A percentile compares a stretch with the other conserved stretches of the same genome.
These are phyloP conservation scores for Cygnus olor DNA, from an alignment of 2,797 vertebrate species.

Conservation along the genomic window DNA sequence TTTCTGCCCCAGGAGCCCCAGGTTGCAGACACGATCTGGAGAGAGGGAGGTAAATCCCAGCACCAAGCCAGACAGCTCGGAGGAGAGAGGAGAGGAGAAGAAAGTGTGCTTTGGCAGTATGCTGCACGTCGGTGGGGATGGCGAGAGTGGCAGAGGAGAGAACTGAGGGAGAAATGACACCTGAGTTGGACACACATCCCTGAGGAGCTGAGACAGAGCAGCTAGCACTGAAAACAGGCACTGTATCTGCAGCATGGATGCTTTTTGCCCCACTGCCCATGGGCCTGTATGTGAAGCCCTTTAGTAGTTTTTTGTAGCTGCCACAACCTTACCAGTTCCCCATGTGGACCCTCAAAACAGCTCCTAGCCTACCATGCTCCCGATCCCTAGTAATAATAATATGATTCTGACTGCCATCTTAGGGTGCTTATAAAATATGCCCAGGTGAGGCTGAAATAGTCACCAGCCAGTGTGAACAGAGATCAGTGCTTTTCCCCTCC, in stretches of 20 bases:
- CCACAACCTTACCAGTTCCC: background rate
- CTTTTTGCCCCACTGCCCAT: background rate
- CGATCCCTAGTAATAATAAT: no score
- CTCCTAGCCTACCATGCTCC: background rate
- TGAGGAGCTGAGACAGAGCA: background rate
- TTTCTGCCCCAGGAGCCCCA: background rate
- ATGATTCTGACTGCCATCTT: background rate
- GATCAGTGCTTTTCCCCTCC: background rate
- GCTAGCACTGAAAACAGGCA: background rate
- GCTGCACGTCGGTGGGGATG: background rate
- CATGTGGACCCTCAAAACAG: background rate
- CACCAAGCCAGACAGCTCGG: background rate
- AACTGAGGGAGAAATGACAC: background rate
- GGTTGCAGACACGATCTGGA: background rate
- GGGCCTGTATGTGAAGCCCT: background rate
- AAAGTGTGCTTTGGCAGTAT: background rate
- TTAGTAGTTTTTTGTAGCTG: constrained; percentile 6
- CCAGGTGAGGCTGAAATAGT: background rate
- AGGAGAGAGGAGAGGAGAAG: background rate
- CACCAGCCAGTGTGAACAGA: background rate
- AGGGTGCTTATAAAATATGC: background rate
- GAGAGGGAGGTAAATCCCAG: background rate
- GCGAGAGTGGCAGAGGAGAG: background rate
- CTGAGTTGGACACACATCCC: background rate
- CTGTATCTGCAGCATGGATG: background rate